A percentile compares a stretch with the other conserved stretches of the same genome.
Evolutionary conservation across 2,888 invertebrate genomes (phyloP).

Genomic region (Heteromurus nitidus): DNA sequence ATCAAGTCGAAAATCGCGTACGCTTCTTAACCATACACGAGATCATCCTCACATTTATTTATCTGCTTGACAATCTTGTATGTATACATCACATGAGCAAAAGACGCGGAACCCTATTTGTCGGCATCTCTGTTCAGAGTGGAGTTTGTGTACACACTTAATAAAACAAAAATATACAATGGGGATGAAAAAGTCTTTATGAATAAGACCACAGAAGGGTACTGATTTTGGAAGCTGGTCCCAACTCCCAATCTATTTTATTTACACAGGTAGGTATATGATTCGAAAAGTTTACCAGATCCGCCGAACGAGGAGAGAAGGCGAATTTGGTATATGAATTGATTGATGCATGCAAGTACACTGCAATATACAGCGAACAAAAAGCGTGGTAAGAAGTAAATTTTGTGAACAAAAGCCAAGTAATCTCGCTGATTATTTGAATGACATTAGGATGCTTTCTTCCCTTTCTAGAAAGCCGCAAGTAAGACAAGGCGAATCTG

Average conservation of each 20-base stretch:
- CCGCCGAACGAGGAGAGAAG: conserved; percentile 27
- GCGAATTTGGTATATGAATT: conserved; percentile 8
- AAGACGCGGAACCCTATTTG: conserved; percentile 13
- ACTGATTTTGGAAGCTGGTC: too few species aligned
- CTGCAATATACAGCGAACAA: too few species aligned
- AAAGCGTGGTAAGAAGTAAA: conserved; percentile 54
- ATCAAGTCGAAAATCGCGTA: conserved; percentile 27
- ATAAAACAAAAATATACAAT: conserved; percentile 44
- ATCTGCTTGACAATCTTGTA: conserved; percentile 56
- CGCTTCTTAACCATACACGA: conserved; percentile 32
- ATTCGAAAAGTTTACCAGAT: not conserved
- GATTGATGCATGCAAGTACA: conserved; percentile 31
- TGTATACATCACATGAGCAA: not conserved
- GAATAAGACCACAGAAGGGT: conserved; percentile 34
- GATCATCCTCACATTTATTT: conserved; percentile 47
- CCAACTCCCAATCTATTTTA: too few species aligned
- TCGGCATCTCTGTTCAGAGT: conserved; percentile 50
- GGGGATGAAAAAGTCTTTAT: conserved; percentile 14
- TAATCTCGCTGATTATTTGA: conserved; percentile 60
- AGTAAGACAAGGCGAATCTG: conserved; percentile 18
- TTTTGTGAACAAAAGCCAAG: conserved; percentile 61
- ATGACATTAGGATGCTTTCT: conserved; percentile 39
- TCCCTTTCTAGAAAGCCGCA: conserved; percentile 16
- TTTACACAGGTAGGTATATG: too few species aligned
- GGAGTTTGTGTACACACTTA: conserved; percentile 54